phyloP scores from a whole-genome alignment of 2,888 invertebrate genomes.

The Thymelicus lineola region DNA sequence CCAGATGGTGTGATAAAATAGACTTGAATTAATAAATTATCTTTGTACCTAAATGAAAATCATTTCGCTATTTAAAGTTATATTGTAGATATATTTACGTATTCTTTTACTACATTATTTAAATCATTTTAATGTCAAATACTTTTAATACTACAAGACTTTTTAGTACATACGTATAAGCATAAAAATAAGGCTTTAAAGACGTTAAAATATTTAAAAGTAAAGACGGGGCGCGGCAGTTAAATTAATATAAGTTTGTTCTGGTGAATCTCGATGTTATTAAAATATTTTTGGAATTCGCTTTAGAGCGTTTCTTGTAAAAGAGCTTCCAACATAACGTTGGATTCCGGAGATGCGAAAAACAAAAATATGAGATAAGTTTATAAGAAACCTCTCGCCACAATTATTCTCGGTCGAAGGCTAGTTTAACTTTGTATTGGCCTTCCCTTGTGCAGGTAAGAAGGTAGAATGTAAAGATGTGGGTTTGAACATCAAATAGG shows the following conservation, averaged over 20 bases:
- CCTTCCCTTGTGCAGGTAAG: no score
- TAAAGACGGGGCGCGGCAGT: constrained; percentile 4
- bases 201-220: background rate
- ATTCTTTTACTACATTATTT: no score
- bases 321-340: constrained; percentile 69
- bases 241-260: constrained; percentile 64
- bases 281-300: constrained; percentile 78
- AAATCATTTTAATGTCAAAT: no score
- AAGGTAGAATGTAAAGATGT: no score
- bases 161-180: no score
- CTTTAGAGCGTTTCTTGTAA: constrained; percentile 74
- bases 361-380: constrained; percentile 46
- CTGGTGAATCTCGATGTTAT: constrained; percentile 72
- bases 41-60: no score
- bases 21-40: no score
- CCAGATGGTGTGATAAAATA: no score
- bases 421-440: constrained; percentile 39
- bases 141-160: no score
- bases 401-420: constrained; percentile 43
- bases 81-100: no score
- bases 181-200: background rate
- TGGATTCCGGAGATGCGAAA: constrained; percentile 60
- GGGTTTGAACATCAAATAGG: no score
- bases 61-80: no score
- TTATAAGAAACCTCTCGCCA: constrained; percentile 45